Conservation (phyloP, 2,113 vertebrate genomes). For the Helogale parvula region DNA sequence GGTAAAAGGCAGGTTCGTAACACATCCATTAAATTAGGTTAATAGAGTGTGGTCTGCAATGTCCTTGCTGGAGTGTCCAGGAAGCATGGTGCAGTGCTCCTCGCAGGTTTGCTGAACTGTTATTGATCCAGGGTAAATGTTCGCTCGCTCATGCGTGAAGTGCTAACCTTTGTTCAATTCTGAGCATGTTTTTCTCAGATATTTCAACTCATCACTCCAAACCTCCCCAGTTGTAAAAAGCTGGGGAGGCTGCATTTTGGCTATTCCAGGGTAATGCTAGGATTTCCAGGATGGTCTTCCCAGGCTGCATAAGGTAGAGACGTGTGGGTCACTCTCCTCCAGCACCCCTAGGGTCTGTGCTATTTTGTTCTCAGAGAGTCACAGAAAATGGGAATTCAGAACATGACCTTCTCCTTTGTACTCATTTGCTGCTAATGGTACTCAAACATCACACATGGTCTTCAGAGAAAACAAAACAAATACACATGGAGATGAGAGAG, state of each 20-base stretch:
- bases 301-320: neutral
- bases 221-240: neutral
- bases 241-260: accelerated
- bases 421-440: neutral
- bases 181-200: neutral
- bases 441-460: neutral
- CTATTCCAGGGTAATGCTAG: neutral
- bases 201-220: slow-evolving; percentile 44
- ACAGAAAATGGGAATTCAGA: neutral
- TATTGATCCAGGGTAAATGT: slow-evolving; percentile 27
- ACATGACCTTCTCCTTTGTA: neutral
- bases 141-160: slow-evolving; percentile 37
- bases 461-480: neutral
- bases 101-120: neutral
- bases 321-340: neutral
- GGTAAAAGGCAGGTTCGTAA: neutral
- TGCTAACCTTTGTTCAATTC: neutral
- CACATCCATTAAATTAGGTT: neutral
- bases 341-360: neutral
- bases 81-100: neutral
- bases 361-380: neutral
- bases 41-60: neutral
- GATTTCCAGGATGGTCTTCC: neutral
- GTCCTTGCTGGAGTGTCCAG: neutral
- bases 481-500: neutral